phyloP scores from a whole-genome alignment of 2,113 vertebrate genomes.

The Limnothrissa miodon region DNA sequence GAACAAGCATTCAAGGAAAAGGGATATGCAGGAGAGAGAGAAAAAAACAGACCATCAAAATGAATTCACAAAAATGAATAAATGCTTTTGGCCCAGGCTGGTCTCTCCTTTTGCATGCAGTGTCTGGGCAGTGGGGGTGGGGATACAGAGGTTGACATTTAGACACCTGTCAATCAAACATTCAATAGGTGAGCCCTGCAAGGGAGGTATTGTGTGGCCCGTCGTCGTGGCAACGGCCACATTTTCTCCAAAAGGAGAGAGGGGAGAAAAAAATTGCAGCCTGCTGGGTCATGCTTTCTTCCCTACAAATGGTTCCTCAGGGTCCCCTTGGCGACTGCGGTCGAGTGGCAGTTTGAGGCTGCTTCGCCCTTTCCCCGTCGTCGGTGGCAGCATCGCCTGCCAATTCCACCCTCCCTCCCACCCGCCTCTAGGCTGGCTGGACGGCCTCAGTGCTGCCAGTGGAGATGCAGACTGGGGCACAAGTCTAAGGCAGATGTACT shows the following conservation, averaged over 20 bases:
- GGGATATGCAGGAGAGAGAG: neutral
- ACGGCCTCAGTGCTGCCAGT: neutral
- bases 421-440: neutral
- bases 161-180: constrained; percentile 77
- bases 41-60: neutral
- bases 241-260: constrained; percentile 7
- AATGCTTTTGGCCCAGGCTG: neutral
- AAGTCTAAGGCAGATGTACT: neutral
- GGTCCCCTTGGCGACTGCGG: constrained; percentile 12
- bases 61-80: neutral
- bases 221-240: constrained; percentile 70
- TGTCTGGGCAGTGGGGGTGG: neutral
- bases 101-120: neutral
- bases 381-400: neutral
- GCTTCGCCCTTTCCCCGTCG: neutral
- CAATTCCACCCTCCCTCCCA: neutral
- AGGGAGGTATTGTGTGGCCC: constrained; percentile 70
- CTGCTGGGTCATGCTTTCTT: constrained; percentile 60
- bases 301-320: constrained; percentile 23
- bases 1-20: constrained; percentile 9
- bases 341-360: constrained; percentile 29
- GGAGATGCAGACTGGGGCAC: neutral
- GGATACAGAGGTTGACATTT: constrained; percentile 72
- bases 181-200: constrained; percentile 70
- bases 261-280: constrained; percentile 69